Percentiles rank a stretch among this genome's conserved stretches.
These are phyloP conservation scores for Luscinia megarhynchos DNA, from an alignment of 2,797 vertebrate genomes.

Conservation along the genomic window DNA sequence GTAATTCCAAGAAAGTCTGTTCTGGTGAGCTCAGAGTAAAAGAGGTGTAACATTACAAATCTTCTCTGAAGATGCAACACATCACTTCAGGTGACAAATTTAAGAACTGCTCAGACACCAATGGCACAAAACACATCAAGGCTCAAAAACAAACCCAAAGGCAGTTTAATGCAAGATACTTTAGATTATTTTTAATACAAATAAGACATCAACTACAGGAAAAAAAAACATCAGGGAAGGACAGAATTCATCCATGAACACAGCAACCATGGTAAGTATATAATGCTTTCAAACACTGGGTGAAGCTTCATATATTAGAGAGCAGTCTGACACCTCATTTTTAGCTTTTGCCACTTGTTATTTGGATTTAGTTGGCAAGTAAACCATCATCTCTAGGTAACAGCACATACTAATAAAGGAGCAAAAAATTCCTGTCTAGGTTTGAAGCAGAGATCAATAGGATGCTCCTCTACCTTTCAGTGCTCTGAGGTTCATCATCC, in stretches of 20 bases:
- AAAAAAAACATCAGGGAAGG: not conserved
- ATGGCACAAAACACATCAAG: not conserved
- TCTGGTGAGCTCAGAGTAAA: not conserved
- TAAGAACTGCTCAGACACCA: not conserved
- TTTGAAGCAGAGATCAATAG: not conserved
- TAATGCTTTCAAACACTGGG: not conserved
- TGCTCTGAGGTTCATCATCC: not conserved
- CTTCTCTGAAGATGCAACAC: not conserved
- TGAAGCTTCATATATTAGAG: not conserved
- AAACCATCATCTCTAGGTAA: conserved; percentile 7
- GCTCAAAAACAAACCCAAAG: not conserved
- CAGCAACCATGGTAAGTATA: not conserved
- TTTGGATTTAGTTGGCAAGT: not conserved
- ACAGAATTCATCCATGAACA: not conserved
- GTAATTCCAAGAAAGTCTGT: not conserved
- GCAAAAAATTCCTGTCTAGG: not conserved
- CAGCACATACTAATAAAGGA: not conserved
- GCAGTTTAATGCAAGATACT: not conserved
- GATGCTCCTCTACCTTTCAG: not conserved
- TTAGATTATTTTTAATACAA: not conserved
- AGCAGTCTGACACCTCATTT: not conserved
- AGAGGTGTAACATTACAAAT: not conserved
- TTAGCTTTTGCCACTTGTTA: not conserved
- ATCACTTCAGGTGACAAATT: not conserved
- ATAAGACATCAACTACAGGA: not conserved